Base-by-base conservation (phyloP, 1,140 invertebrate species). In the Medauroidea extradentata region DNA sequence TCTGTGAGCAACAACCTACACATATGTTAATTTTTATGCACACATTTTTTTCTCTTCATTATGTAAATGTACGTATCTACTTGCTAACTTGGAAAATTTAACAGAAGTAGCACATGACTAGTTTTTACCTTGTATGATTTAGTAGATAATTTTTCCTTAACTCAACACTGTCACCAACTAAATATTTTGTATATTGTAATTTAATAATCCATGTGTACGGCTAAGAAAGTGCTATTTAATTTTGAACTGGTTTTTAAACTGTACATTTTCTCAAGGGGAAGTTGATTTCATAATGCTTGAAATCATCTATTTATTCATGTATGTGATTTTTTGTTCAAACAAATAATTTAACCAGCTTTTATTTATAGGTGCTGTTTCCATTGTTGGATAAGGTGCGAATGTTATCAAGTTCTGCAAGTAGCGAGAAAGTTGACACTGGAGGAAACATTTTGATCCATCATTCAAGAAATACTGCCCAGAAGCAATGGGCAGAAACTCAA, bases 401-500 rank as follows among this genome's bases (percentile, higher is more conserved):
- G 62, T 81, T 94, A 27, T 97, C 94, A 11, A 93, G 88, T 69
- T 89, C 88, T 43, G 96, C 96, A 1, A 97, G 95, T 61, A 94
- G 85, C 58, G 92, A 96, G 71, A 95, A 96, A 76, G 92, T 96
- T 24, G 91, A 96, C 68, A 87, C 89, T 1, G 90, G 90, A 46
- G 91, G 91, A 43, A 96, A 96, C 70, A 96, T 99, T 65, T 79
- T 99, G 0, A 98, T 99, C 65, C 97, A 99, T 77, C 97, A 99
- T 75, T 96, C 95, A 0, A 82, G 97, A 63, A 98, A 99, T 74
- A 99, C 97, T 0, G 95, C 96, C 16, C 94, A 98, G 71, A 99
- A 99, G 70, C 97, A 99, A 72, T 99, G 97, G 97, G 94, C 96
- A 7, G 97, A 99, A 77, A 99, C 97, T 4, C 91, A 95, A 78